Base-by-base conservation (phyloP, 2,888 invertebrate species). In the Corythucha ciliata region DNA sequence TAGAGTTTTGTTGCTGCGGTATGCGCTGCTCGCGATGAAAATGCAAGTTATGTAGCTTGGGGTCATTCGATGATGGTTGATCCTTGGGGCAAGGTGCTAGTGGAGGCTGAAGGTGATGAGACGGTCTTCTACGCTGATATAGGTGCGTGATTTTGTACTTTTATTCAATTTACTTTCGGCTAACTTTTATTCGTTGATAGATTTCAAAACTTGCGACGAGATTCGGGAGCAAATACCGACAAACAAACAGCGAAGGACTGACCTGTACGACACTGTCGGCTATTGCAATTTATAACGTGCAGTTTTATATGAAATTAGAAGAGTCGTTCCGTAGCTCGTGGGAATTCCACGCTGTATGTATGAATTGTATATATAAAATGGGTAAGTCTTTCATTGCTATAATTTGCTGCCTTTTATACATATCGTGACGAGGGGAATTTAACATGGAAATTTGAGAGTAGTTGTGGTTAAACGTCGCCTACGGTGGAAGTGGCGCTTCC, bases 141-240 rank as follows among this genome's bases (percentile, higher is more conserved):
- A n/a, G n/a, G n/a, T 58, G 85, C 29, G 10, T 12, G 10, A 29
- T 10, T 40, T 25, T 53, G 26, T 40, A 27, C 18, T 47, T 44
- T 26, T 51, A 26, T n/a, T 18, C 18, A 47, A 34, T 26, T 53
- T 32, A 22, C 52, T 45, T 47, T 41, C n/a, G 26, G 36, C 26
- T 48, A 33, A 44, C 18, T 56, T 49, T 48, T 58, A 55, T 52
- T 53, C n/a, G n/a, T n/a, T n/a, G n/a, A n/a, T n/a, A 52, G 89
- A 92, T 73, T 69, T 87, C 58, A 70, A 71, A 3, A 68, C 77
- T 51, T 77, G 87, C 34, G 77, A 83, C 39, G 79, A 86, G 65
- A 83, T 90, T 0, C 74, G 93, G 45, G 74, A 77, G 54, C 88
- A 89, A 69, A 89, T 94, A 65, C 93, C 94, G 0, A 75, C 87